Base-by-base conservation (phyloP, 2,888 invertebrate species). In the Erebia ligea region DNA sequence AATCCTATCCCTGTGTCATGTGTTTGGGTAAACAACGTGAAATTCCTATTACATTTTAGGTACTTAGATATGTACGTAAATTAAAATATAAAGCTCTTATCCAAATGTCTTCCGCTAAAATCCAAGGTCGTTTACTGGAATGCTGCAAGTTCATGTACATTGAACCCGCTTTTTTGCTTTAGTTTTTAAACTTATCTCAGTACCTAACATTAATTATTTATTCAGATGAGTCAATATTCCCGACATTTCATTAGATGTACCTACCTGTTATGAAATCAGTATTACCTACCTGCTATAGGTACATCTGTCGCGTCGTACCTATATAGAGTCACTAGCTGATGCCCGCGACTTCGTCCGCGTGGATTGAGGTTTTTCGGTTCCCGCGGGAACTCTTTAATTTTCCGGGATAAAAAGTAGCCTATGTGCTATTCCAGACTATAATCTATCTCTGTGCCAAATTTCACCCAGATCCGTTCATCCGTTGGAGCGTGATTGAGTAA, bases 101-200 rank as follows among this genome's bases (percentile, higher is more conserved):
- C 15, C 21, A 56, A 65, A 56, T 34, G 56, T 62, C 68, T 66
- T 72, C 68, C 68, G 68, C 48, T 57, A 62, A 66, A 50, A 50
- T 19, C 42, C 65, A 69, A 62, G 68, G 68, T 72, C 64, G 42
- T 50, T 19, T 40, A 50, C 45, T 66, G 66, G 65, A 66, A 62
- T 69, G 56, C 48, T 40, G 48, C 45, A 62, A 57, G n/a, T 62
- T 66, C 19, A 48, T 69, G 65, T 61, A 34, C 65, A 68, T 66
- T 71, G 68, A 71, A 68, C 62, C 10, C 62, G 25, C 25, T 59
- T 71, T 68, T 68, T 71, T 61, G 25, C 58, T 40, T 25, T 57
- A 25, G 9, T 40, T n/a, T 10, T 48, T 61, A 19, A 6, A 45
- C 3, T 21, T 25, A 25, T 4, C 25, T 25, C 0, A 25, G 25